phyloP scores from a whole-genome alignment of 1,140 invertebrate species.

The Listronotus bonariensis region DNA sequence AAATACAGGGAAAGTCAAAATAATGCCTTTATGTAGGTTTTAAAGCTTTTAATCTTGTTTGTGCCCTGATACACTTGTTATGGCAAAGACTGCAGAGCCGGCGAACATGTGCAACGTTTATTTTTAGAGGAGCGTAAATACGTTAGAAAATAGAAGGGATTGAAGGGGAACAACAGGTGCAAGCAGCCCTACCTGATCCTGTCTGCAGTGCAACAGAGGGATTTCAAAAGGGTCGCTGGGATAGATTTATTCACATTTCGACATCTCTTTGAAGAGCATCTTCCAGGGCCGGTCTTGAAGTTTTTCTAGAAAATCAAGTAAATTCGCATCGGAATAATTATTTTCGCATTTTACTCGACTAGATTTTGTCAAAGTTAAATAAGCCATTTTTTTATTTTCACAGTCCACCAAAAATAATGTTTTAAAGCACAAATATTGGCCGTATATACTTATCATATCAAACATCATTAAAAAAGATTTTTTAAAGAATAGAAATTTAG shows the following conservation, averaged over 20 bases:
- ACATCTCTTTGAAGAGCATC: constrained; percentile 15
- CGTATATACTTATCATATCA: too few relatives aligned
- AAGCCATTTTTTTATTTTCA: too few relatives aligned
- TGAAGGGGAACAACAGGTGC: constrained; percentile 41
- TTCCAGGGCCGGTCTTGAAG: constrained; percentile 7
- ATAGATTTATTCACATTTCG: constrained; percentile 37
- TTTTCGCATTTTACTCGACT: too few relatives aligned
- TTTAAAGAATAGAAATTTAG: too few relatives aligned
- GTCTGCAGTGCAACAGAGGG: constrained; percentile 20
- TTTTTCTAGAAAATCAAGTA: too few relatives aligned
- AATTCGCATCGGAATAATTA: too few relatives aligned
- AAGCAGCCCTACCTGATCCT: constrained; percentile 40
- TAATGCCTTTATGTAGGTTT: constrained; percentile 1
- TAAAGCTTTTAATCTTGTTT: constrained; percentile 19
- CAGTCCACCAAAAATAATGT: too few relatives aligned
- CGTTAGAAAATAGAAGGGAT: constrained; percentile 35
- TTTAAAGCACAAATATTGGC: too few relatives aligned
- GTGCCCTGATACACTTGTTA: constrained; percentile 28
- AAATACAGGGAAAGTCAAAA: too few relatives aligned
- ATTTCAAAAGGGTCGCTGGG: constrained; percentile 32
- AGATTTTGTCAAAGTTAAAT: too few relatives aligned
- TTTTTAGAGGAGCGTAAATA: constrained; percentile 34
- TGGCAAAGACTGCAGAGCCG: constrained; percentile 17
- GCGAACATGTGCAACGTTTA: constrained; percentile 33
- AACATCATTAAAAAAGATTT: too few relatives aligned